Evolutionary conservation across 2,888 invertebrate species (phyloP).

Genomic region (Diaphora mendica): DNA sequence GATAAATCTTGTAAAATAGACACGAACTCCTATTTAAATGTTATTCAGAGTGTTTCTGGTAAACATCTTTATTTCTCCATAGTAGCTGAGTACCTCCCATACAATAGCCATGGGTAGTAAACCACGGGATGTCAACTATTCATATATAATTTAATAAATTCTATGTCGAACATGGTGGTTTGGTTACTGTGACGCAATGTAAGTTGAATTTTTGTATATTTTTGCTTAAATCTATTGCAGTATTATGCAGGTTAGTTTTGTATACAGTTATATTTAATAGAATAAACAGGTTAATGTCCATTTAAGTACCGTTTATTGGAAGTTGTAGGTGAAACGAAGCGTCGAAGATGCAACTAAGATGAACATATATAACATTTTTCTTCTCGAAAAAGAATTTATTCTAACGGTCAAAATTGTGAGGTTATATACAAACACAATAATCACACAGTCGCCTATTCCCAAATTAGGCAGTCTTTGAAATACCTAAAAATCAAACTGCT

Average conservation of each 20-base stretch:
- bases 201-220: neutral
- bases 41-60: conserved; percentile 34
- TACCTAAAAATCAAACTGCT: too few relatives aligned
- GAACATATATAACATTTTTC: too few relatives aligned
- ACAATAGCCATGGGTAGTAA: conserved; percentile 49
- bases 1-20: conserved; percentile 53
- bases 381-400: too few relatives aligned
- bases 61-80: conserved; percentile 43
- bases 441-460: too few relatives aligned
- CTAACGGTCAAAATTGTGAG: too few relatives aligned
- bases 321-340: neutral
- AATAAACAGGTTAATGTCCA: neutral
- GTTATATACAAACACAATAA: too few relatives aligned
- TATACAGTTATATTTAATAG: neutral
- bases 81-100: conserved; percentile 42
- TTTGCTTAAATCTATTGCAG: conserved; percentile 1
- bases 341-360: neutral
- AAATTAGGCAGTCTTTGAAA: too few relatives aligned
- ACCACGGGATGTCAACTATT: conserved; percentile 47
- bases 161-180: conserved; percentile 33
- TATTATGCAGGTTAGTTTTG: neutral
- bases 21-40: conserved; percentile 48
- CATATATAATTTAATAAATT: conserved; percentile 52
- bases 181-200: neutral
- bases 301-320: neutral